Percentiles rank a stretch among this genome's conserved stretches.
Evolutionary conservation across 2,888 invertebrate species (phyloP).

Genomic region (Salpingus planirostris): DNA sequence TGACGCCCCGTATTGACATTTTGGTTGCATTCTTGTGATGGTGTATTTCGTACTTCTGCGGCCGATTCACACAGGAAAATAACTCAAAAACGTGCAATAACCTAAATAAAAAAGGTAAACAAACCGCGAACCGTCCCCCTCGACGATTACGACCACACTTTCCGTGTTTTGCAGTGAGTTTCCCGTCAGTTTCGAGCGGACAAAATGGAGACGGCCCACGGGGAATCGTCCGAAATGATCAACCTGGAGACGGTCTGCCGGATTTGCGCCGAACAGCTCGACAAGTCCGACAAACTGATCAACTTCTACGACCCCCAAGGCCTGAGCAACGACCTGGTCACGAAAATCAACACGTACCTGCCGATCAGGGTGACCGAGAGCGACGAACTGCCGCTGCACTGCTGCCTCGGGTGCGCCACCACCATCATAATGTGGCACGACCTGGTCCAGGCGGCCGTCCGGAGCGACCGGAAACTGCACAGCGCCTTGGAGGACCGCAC

Average conservation of each 20-base stretch:
- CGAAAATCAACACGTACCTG: conserved; percentile 55
- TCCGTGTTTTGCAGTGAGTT: neutral
- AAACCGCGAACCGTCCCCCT: neutral
- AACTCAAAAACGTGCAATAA: neutral
- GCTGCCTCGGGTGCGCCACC: conserved; percentile 58
- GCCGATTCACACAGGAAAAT: conserved; percentile 12
- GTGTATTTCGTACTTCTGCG: conserved; percentile 14
- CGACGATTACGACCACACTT: too few relatives aligned
- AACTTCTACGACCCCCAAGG: conserved; percentile 58
- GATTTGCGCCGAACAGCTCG: conserved; percentile 27
- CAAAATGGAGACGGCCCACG: neutral
- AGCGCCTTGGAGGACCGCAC: conserved; percentile 2
- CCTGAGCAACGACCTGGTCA: conserved; percentile 47
- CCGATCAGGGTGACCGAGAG: conserved; percentile 49
- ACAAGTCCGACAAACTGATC: conserved; percentile 37
- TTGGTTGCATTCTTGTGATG: conserved; percentile 8
- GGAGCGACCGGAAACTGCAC: conserved; percentile 45
- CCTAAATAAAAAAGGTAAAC: neutral
- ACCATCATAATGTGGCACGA: conserved; percentile 58
- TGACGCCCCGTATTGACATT: too few relatives aligned
- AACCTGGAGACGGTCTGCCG: conserved; percentile 20
- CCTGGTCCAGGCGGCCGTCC: conserved; percentile 46
- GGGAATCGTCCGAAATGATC: conserved; percentile 3
- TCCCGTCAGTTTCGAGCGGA: neutral
- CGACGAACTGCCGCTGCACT: conserved; percentile 50